Conservation (phyloP, 2,888 invertebrate genomes). For the Deroplatys truncata region DNA sequence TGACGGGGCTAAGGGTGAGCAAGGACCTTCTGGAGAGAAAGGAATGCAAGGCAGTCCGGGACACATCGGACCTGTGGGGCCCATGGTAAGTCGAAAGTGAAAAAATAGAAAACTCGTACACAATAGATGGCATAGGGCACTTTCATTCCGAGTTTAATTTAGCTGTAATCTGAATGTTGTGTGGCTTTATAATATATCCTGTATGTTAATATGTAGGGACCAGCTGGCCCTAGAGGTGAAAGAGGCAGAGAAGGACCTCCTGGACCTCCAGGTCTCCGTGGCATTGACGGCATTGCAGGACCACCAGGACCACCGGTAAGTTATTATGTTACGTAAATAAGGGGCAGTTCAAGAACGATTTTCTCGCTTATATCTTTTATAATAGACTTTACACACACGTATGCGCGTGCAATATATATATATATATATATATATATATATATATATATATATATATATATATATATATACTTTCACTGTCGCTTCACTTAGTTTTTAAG, state of each 20-base stretch:
- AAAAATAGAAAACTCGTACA: too few species aligned
- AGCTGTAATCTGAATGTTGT: too few species aligned
- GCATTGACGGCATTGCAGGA: slow-evolving; percentile 74
- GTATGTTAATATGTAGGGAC: slow-evolving; percentile 53
- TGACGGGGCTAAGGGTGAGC: slow-evolving; percentile 78
- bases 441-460: background rate
- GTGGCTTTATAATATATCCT: too few species aligned
- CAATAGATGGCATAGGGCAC: too few species aligned
- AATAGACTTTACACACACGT: background rate
- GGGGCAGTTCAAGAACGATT: too few species aligned
- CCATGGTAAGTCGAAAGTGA: slow-evolving; percentile 50
- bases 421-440: background rate
- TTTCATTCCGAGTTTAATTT: too few species aligned
- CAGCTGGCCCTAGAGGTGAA: slow-evolving; percentile 75
- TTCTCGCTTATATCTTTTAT: background rate
- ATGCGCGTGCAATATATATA: too few species aligned
- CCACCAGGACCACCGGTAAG: slow-evolving; percentile 69
- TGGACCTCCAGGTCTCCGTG: slow-evolving; percentile 71
- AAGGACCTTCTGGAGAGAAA: slow-evolving; percentile 71
- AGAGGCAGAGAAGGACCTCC: slow-evolving; percentile 79
- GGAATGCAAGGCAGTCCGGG: slow-evolving; percentile 64
- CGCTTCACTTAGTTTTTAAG: too few species aligned
- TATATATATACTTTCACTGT: too few species aligned
- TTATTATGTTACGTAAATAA: slow-evolving; percentile 29
- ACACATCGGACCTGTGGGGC: slow-evolving; percentile 67